phyloP scores from a whole-genome alignment of 2,888 invertebrate species.

The Pediacus dermestoides region DNA sequence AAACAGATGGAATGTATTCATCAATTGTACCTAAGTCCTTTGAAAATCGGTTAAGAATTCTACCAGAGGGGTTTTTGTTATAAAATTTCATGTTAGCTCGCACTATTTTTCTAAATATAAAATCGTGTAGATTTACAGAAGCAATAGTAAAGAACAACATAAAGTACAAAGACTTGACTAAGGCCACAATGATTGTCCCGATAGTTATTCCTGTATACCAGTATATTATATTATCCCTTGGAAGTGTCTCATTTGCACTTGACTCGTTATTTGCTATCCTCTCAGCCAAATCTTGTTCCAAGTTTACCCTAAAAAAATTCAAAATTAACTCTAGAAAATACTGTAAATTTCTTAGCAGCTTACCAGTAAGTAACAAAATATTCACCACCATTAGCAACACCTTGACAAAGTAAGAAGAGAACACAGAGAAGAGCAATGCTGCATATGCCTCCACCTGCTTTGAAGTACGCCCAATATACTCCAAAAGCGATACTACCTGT shows the following conservation, averaged over 20 bases:
- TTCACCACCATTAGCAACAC: constrained; percentile 62
- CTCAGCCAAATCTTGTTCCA: constrained; percentile 39
- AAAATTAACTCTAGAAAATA: constrained; percentile 2
- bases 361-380: constrained; percentile 70
- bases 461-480: constrained; percentile 53
- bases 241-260: constrained; percentile 25
- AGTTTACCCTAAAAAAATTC: constrained; percentile 39
- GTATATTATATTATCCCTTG: constrained; percentile 45
- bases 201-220: constrained; percentile 50
- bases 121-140: constrained; percentile 43
- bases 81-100: constrained; percentile 46
- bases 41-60: constrained; percentile 48
- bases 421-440: constrained; percentile 48
- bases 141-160: constrained; percentile 44
- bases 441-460: constrained; percentile 53
- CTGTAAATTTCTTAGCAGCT: constrained; percentile 31
- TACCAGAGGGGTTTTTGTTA: constrained; percentile 45
- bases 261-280: constrained; percentile 23
- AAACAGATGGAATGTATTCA: constrained; percentile 55
- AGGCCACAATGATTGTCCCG: constrained; percentile 46
- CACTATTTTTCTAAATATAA: constrained; percentile 40
- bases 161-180: constrained; percentile 41
- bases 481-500: constrained; percentile 37
- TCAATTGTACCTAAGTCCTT: constrained; percentile 58
- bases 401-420: constrained; percentile 57